Conservation (phyloP, 2,888 invertebrate genomes). For the Protophormia terraenovae region DNA sequence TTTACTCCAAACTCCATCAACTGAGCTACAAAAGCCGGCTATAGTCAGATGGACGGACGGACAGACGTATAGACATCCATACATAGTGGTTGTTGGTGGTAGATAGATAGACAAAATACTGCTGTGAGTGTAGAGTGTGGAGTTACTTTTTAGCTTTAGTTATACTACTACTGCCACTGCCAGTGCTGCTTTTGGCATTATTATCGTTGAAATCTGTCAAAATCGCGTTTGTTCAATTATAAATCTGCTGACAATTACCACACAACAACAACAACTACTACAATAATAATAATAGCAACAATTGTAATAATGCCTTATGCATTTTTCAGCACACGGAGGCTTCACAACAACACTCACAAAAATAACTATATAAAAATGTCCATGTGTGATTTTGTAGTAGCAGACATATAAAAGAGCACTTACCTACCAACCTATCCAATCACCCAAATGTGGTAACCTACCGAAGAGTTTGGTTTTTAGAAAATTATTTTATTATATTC, state of each 20-base stretch:
- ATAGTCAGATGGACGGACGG: too few relatives aligned
- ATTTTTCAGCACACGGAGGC: conserved; percentile 56
- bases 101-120: conserved; percentile 58
- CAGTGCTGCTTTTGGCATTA: conserved; percentile 68
- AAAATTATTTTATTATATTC: not conserved
- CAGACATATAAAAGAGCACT: not conserved
- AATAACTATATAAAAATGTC: conserved; percentile 23
- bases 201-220: conserved; percentile 71
- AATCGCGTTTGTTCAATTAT: conserved; percentile 72
- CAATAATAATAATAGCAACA: conserved; percentile 30
- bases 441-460: not conserved
- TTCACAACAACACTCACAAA: conserved; percentile 20
- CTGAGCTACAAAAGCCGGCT: conserved; percentile 33
- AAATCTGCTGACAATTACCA: conserved; percentile 71
- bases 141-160: conserved; percentile 33
- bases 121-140: conserved; percentile 37
- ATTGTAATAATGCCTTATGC: conserved; percentile 35
- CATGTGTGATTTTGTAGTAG: too few relatives aligned
- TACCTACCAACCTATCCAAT: not conserved
- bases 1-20: conserved; percentile 65
- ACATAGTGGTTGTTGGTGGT: conserved; percentile 42
- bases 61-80: conserved; percentile 30
- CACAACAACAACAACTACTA: conserved; percentile 62
- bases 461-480: not conserved
- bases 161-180: conserved; percentile 42